Percentiles rank a stretch among this genome's conserved stretches.
phyloP scores from a whole-genome alignment of 1,140 invertebrate genomes.

The Bombus terrestris region DNA sequence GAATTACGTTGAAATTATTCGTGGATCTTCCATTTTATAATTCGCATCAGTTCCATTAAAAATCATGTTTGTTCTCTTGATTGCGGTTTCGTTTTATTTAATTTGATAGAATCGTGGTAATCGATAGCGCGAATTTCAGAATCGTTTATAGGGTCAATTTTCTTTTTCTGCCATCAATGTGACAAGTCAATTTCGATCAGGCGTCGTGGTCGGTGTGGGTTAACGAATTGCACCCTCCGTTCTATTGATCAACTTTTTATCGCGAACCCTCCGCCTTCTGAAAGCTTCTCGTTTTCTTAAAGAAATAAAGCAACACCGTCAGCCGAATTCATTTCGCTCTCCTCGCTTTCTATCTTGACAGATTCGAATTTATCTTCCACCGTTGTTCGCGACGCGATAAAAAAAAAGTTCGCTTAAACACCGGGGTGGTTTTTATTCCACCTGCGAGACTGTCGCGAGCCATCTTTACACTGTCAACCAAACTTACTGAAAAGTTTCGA shows the following conservation, averaged over 20 bases:
- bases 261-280: slow-evolving; percentile 18
- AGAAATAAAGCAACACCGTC: slow-evolving; percentile 38
- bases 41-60: no score
- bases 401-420: neutral
- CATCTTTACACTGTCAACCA: slow-evolving; percentile 29
- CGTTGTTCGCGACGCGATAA: neutral
- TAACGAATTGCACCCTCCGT: slow-evolving; percentile 17
- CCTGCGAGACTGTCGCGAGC: neutral
- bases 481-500: slow-evolving; percentile 36
- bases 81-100: slow-evolving; percentile 4
- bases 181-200: neutral
- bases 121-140: neutral
- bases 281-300: slow-evolving; percentile 24
- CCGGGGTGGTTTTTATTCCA: neutral
- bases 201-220: neutral
- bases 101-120: neutral
- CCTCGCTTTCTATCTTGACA: slow-evolving; percentile 9
- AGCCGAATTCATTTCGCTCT: slow-evolving; percentile 42
- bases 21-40: no score
- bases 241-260: slow-evolving; percentile 47
- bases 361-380: slow-evolving; percentile 61
- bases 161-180: no score
- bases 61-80: no score
- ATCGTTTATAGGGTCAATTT: no score
- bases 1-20: no score